phyloP scores from a whole-genome alignment of 2,797 vertebrate species.

The Pangasius larnaudii region DNA sequence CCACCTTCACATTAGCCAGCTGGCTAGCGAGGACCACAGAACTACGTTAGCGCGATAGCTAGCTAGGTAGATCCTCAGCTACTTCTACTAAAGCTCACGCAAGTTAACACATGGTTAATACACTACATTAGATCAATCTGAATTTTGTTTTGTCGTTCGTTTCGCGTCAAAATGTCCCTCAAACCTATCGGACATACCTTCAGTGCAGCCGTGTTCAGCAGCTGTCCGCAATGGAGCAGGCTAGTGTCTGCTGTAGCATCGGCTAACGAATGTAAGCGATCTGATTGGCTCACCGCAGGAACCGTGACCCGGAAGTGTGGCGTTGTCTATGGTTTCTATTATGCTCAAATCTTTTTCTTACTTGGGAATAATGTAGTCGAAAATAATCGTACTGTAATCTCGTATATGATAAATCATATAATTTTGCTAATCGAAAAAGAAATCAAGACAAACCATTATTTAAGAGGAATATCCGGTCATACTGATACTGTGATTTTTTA shows the following conservation, averaged over 20 bases:
- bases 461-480: background rate
- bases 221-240: background rate
- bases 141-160: background rate
- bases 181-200: constrained; percentile 4
- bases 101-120: no score
- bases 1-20: constrained; percentile 11
- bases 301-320: constrained; percentile 20
- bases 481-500: background rate
- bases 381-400: background rate
- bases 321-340: background rate
- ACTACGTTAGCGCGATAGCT: background rate
- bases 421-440: background rate
- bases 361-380: background rate
- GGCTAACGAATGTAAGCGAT: background rate
- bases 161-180: background rate
- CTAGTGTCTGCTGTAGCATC: background rate
- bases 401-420: background rate
- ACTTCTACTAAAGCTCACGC: background rate
- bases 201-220: background rate
- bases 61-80: background rate
- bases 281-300: constrained; percentile 5
- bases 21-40: background rate
- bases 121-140: background rate
- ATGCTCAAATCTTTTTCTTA: background rate
- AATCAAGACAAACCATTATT: background rate